Conservation (phyloP, 2,888 invertebrate genomes). For the Agrotis puta region DNA sequence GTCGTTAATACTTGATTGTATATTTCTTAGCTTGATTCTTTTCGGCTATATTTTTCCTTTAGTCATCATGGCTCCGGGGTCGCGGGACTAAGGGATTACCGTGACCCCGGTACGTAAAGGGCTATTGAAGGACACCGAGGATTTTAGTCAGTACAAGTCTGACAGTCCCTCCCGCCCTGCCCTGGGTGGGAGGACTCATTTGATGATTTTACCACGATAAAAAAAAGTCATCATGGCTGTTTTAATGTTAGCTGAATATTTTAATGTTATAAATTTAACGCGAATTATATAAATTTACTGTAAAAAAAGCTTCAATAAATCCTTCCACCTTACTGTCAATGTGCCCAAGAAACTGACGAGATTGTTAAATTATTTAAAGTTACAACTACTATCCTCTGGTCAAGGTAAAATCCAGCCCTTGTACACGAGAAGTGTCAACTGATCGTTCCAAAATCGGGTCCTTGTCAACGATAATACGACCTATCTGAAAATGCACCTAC, state of each 20-base stretch:
- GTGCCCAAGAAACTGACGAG: not conserved
- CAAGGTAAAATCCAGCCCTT: not conserved
- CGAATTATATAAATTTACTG: too few species aligned
- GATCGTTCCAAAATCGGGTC: not conserved
- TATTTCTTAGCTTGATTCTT: not conserved
- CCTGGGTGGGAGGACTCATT: too few species aligned
- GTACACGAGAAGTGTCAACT: not conserved
- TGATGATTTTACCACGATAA: too few species aligned
- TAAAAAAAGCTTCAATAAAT: not conserved
- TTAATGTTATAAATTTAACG: not conserved
- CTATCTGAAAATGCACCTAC: not conserved
- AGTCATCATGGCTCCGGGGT: not conserved
- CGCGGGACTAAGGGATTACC: too few species aligned
- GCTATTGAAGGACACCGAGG: too few species aligned
- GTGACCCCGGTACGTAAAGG: too few species aligned
- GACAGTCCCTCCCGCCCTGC: too few species aligned
- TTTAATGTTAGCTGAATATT: too few species aligned
- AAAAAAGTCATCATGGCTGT: too few species aligned
- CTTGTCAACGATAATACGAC: slow-evolving; percentile 5
- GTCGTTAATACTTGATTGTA: too few species aligned
- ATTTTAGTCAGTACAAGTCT: too few species aligned
- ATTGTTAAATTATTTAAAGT: not conserved
- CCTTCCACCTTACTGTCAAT: not conserved
- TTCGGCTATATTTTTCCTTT: not conserved
- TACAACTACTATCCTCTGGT: not conserved